Evolutionary conservation across 2,113 vertebrate genomes (phyloP).

Genomic region (Ctenodactylus gundi): DNA sequence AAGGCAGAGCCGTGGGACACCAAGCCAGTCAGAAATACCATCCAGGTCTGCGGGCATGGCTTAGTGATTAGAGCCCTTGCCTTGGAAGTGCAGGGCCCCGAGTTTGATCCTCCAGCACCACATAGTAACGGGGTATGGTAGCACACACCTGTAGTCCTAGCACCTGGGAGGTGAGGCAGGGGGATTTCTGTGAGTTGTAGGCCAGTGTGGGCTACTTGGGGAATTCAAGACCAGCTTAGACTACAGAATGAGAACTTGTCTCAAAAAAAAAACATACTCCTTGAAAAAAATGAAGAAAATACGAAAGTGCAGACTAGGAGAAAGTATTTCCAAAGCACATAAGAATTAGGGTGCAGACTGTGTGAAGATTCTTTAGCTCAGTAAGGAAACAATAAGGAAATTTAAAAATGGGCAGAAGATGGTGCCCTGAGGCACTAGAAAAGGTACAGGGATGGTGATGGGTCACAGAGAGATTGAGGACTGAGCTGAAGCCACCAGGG

Average conservation of each 20-base stretch:
- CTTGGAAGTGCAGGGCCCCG: no score
- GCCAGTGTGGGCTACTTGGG: no score
- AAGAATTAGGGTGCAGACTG: neutral
- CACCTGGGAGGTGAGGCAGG: no score
- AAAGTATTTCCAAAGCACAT: neutral
- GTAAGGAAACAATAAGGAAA: neutral
- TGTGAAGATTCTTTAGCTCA: neutral
- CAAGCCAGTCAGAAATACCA: neutral
- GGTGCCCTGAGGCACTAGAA: neutral
- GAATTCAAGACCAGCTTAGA: no score
- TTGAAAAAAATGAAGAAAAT: neutral
- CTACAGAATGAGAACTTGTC: no score
- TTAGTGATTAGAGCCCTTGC: no score
- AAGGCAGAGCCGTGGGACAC: neutral
- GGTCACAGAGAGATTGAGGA: neutral
- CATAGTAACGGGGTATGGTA: no score
- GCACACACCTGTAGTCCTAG: no score
- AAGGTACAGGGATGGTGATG: neutral
- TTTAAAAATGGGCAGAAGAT: neutral
- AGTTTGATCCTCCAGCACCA: no score
- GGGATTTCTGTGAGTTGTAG: no score
- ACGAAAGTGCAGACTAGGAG: neutral
- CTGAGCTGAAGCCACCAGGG: neutral
- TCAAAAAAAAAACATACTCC: neutral
- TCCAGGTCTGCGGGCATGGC: no score